A percentile compares a stretch with the other conserved stretches of the same genome.
These are phyloP conservation scores for Mesocentrotus franciscanus DNA, from an alignment of 53 echinoderm and acorn worm species.

Conservation along the genomic window DNA sequence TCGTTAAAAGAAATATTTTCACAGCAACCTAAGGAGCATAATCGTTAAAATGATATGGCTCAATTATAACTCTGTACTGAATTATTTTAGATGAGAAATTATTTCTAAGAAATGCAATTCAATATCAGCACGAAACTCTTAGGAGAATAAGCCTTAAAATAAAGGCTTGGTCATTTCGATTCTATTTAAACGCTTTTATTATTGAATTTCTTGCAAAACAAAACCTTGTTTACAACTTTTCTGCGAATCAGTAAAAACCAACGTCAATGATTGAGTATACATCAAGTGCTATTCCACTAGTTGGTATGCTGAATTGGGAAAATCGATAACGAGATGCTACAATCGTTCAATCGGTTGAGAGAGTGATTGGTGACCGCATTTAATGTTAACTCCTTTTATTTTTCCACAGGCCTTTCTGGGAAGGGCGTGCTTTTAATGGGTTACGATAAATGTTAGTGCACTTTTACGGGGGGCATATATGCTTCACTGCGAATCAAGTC, in stretches of 20 bases:
- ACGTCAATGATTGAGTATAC: neutral
- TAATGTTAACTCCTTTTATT: conserved; percentile 1
- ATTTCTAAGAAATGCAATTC: too few species aligned
- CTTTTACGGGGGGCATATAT: neutral
- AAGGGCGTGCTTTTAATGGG: conserved; percentile 31
- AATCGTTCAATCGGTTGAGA: neutral
- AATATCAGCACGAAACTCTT: too few species aligned
- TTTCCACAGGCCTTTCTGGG: neutral
- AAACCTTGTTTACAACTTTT: neutral
- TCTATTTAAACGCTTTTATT: neutral
- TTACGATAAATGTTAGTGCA: conserved; percentile 29
- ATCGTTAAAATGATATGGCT: too few species aligned
- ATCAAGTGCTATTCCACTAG: neutral
- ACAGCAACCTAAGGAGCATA: too few species aligned
- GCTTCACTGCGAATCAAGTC: neutral
- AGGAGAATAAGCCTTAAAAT: too few species aligned
- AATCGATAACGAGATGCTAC: conserved; percentile 8
- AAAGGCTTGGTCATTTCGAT: neutral
- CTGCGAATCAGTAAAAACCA: neutral
- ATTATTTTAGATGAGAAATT: too few species aligned
- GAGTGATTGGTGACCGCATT: conserved; percentile 25
- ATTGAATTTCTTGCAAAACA: neutral
- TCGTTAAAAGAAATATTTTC: too few species aligned
- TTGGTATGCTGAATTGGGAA: neutral
- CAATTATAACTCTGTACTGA: too few species aligned